Base-by-base conservation (phyloP, 2,113 vertebrate genomes). In the Corynorhinus townsendii region DNA sequence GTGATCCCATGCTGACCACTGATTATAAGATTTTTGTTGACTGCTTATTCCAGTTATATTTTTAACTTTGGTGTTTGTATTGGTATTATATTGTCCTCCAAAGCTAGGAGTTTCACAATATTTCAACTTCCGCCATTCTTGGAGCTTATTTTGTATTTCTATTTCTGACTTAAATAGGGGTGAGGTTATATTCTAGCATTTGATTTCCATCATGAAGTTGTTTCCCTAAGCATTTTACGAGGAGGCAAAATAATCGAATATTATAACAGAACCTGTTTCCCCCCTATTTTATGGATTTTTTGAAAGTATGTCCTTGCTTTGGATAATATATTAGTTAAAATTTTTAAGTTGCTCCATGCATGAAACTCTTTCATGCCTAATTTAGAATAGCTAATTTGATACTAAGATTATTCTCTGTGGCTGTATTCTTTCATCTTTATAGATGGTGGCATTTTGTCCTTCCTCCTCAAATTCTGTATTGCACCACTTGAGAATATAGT, bases 281-380 rank as follows among this genome's bases (percentile, higher is more conserved):
- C n/a, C 38, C 15, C 38, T 59, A 1, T 16, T 64, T 82, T 28
- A 38, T 72, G 68, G 38, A 26, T 35, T 80, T 91, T 73, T 68
- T 16, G 40, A 95, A 97, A 91, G 56, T 30, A 19, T 85, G n/a
- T 87, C 90, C 16, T 45, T 96, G 87, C 90, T 82, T 75, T 89
- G 95, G 92, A 91, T 73, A 92, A 75, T 43, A 4, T 73, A 28
- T 88, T 85, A 45, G 91, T 72, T 76, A 94, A 93, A 43, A 66
- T 26, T 92, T 84, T 91, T 75, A 38, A 69, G 72, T 97, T 96
- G 64, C 84, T 94, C 45, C 11, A 11, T 84, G 82, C 96, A 22
- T 92, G 96, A 97, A 97, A 75, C 15, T 76, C 43, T 96, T 97
- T 97, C 77, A 69, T 96, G 92, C 94, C 72, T 95, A 54, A 90